Evolutionary conservation across 2,113 vertebrate genomes (phyloP), one percentile per base, ranked within the genome.

Genomic region (Gnathonemus echidnorhynchus): DNA sequence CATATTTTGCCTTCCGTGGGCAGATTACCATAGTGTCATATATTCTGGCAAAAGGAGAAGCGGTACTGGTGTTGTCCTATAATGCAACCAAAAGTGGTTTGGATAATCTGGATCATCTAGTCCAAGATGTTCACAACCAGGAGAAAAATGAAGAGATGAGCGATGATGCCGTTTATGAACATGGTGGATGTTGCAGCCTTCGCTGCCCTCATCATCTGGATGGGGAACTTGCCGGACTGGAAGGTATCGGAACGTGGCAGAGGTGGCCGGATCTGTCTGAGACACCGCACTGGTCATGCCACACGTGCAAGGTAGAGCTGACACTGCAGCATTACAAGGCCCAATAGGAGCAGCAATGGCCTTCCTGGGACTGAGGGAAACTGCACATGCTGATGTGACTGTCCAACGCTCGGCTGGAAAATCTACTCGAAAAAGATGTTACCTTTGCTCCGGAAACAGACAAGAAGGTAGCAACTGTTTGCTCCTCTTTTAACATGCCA

Each of bases 281-380:
- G 70, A 88, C n/a, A 62, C 50, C 50, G 21, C 87, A 50, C 70
- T 88, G 15, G 70, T 88, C 39, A 83, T 35, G 52, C 52, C 52
- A 85, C 31, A 90, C 7, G 84, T 58, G 70, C 56, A 90, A n/a
- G 24, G n/a, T 52, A 88, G 90, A 88, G 48, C 74, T 46, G 10
- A 88, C 35, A 62, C 70, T 19, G 45, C 87, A 39, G 39, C 52
- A 35, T 48, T 62, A 5, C 49, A 49, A 35, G n/a, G 42, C 39
- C 39, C 80, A 49, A 48, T 89, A 80, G 1, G 86, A 39, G 13
- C 49, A 2, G 31, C 50, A 11, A 42, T 87, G 86, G 1, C 66
- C 10, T 70, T 7, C 58, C 24, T 27, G 58, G 58, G 19, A 58
- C 19, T 58, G 19, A 62, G 58, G 58, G 58, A 66, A 66, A 9